Evolutionary conservation across 2,888 invertebrate species (phyloP).

Genomic region (Crocallis elinguaria): DNA sequence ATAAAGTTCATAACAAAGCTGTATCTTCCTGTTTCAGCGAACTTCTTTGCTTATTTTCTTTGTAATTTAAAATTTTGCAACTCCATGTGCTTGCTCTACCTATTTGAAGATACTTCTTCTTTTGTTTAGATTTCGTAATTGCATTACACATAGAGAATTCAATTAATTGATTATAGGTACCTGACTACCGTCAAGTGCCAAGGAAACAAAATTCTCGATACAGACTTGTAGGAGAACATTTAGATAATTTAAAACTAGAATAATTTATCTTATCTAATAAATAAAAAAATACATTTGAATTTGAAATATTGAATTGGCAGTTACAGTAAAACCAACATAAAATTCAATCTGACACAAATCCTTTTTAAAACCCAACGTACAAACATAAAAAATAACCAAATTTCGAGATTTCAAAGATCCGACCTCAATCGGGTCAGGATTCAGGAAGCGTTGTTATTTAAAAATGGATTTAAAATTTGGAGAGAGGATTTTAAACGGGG

Average conservation of each 20-base stretch:
- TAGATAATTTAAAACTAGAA: too few species aligned
- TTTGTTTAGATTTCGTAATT: constrained; percentile 44
- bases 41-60: constrained; percentile 69
- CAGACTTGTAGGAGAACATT: too few species aligned
- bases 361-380: constrained; percentile 5
- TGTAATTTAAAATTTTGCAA: constrained; percentile 74
- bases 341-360: constrained; percentile 38
- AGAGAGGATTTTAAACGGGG: constrained; percentile 61
- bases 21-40: constrained; percentile 57
- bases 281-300: too few species aligned
- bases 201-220: too few species aligned
- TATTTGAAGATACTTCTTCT: constrained; percentile 50
- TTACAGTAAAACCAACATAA: too few species aligned
- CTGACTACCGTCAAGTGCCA: too few species aligned
- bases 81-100: constrained; percentile 55
- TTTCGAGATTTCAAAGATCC: constrained; percentile 24
- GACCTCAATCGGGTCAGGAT: constrained; percentile 43
- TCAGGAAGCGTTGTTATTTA: constrained; percentile 48
- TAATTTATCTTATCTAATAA: too few species aligned
- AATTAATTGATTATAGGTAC: neutral
- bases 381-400: constrained; percentile 23
- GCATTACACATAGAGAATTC: constrained; percentile 6
- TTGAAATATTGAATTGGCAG: too few species aligned
- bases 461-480: constrained; percentile 65
- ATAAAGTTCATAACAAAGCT: constrained; percentile 68